These are phyloP conservation scores for Phortica variegata DNA, from an alignment of 1,140 invertebrate species.

Conservation along the genomic window DNA sequence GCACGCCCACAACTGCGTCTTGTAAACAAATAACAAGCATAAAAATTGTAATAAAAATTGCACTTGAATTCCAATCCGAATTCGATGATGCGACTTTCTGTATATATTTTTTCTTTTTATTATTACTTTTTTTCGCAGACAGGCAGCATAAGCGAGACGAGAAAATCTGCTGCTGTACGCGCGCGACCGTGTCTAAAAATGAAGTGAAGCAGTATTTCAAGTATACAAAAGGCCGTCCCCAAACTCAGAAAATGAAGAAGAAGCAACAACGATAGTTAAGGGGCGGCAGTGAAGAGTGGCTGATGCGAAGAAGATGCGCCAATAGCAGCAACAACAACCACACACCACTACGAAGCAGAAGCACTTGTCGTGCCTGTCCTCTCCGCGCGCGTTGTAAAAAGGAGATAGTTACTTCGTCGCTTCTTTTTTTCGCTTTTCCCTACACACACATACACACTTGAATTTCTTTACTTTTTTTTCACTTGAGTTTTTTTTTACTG, in stretches of 20 bases:
- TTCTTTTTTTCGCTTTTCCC: not conserved
- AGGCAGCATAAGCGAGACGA: conserved; percentile 6
- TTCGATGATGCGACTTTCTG: too few species aligned
- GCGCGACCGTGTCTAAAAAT: conserved; percentile 37
- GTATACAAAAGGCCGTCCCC: conserved; percentile 35
- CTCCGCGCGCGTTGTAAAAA: too few species aligned
- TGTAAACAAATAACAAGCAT: conserved; percentile 42
- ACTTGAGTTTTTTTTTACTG: too few species aligned
- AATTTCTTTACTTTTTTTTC: too few species aligned
- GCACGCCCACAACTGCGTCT: conserved; percentile 11
- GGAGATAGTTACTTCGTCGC: too few species aligned
- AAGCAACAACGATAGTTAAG: conserved; percentile 15
- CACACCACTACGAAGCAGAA: not conserved
- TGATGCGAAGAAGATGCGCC: conserved; percentile 9
- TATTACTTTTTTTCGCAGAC: not conserved
- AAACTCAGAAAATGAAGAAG: conserved; percentile 36
- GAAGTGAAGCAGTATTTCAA: conserved; percentile 48
- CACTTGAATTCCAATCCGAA: too few species aligned
- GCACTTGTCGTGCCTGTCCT: too few species aligned
- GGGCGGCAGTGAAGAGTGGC: conserved; percentile 10
- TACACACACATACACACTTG: conserved; percentile 17
- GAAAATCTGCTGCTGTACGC: conserved; percentile 16
- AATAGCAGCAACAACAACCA: conserved; percentile 14
- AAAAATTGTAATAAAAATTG: conserved; percentile 28
- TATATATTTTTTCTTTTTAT: too few species aligned